phyloP scores from a whole-genome alignment of 2,113 vertebrate species.

The Callocephalon fimbriatum region DNA sequence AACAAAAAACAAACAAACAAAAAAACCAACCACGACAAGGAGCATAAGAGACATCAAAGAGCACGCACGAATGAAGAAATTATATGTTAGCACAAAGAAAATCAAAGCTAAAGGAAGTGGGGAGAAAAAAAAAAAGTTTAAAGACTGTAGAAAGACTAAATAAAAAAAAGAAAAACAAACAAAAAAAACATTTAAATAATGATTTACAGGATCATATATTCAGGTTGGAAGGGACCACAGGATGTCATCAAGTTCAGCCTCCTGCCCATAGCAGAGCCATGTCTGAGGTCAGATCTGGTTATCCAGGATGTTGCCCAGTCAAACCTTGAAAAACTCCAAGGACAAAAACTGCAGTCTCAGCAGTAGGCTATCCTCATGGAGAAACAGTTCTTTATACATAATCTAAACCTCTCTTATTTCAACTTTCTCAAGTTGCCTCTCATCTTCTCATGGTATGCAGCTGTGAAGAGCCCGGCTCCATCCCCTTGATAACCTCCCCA shows the following conservation, averaged over 20 bases:
- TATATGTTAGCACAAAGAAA: neutral
- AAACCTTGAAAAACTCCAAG: neutral
- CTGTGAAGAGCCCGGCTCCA: neutral
- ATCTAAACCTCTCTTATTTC: neutral
- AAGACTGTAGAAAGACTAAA: neutral
- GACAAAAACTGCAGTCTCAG: neutral
- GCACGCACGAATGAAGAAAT: neutral
- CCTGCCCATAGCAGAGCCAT: neutral
- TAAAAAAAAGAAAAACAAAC: neutral
- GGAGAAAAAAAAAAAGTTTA: neutral
- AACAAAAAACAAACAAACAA: neutral
- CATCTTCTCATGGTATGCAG: rapidly evolving
- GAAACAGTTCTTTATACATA: neutral
- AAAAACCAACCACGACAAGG: neutral
- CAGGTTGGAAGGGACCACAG: neutral
- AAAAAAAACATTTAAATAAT: neutral
- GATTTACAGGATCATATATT: neutral
- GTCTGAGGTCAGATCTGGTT: neutral
- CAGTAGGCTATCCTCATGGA: rapidly evolving
- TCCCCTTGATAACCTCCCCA: neutral
- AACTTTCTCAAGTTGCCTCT: neutral
- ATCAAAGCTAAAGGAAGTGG: neutral
- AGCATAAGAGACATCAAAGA: neutral
- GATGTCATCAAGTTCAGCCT: neutral
- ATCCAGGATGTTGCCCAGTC: neutral